A percentile compares a stretch with the other conserved stretches of the same genome.
Evolutionary conservation across 1,140 invertebrate species (phyloP).

Genomic region (Cylas formicarius): DNA sequence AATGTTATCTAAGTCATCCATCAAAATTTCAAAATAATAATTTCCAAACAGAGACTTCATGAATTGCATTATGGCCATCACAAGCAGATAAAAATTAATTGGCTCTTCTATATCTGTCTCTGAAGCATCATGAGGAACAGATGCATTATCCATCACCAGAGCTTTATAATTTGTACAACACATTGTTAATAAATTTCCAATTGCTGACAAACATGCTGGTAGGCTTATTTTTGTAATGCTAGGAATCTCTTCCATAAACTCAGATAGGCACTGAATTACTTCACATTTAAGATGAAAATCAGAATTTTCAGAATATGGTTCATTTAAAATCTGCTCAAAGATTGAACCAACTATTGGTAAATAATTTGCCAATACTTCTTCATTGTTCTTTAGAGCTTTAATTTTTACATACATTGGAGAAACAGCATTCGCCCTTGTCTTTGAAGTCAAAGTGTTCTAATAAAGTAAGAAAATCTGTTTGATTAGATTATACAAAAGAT

Average conservation of each 20-base stretch:
- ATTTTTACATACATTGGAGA: slow-evolving; percentile 15
- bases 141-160: slow-evolving; percentile 4
- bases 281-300: slow-evolving; percentile 17
- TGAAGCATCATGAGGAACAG: slow-evolving; percentile 5
- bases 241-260: slow-evolving; percentile 7
- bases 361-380: no score
- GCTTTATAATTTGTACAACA: slow-evolving; percentile 15
- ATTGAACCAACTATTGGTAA: slow-evolving; percentile 11
- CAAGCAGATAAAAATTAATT: slow-evolving; percentile 11
- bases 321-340: slow-evolving; percentile 11
- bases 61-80: slow-evolving; percentile 6
- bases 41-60: slow-evolving; percentile 10
- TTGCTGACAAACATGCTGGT: slow-evolving; percentile 8
- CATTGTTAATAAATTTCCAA: slow-evolving; percentile 13
- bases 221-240: slow-evolving; percentile 7
- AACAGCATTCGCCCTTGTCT: slow-evolving; percentile 1
- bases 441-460: slow-evolving; percentile 3
- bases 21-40: slow-evolving; percentile 16
- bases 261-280: slow-evolving; percentile 14
- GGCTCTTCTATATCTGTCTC: slow-evolving; percentile 5
- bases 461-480: slow-evolving; percentile 1
- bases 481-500: not conserved
- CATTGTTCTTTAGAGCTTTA: slow-evolving; percentile 3
- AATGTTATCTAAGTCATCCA: slow-evolving; percentile 19
- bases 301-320: slow-evolving; percentile 7